phyloP scores from a whole-genome alignment of 2,888 invertebrate genomes.

The Chouioia cunea region DNA sequence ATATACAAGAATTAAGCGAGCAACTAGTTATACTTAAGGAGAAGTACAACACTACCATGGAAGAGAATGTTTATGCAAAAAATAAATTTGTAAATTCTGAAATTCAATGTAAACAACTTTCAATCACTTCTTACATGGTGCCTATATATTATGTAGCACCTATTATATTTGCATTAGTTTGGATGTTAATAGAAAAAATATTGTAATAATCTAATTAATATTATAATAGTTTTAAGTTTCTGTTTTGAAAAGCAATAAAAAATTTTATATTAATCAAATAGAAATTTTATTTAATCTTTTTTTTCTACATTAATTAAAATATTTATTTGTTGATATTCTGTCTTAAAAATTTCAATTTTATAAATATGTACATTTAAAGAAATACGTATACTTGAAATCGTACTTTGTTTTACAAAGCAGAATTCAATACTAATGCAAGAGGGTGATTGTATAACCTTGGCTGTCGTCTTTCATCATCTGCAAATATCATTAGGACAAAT shows the following conservation, averaged over 20 bases:
- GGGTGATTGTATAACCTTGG: too few relatives aligned
- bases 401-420: too few relatives aligned
- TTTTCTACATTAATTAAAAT: too few relatives aligned
- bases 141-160: conserved; percentile 74
- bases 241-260: conserved; percentile 30
- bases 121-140: conserved; percentile 74
- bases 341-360: too few relatives aligned
- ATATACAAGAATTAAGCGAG: conserved; percentile 77
- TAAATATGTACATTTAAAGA: too few relatives aligned
- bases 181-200: conserved; percentile 71
- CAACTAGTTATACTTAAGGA: conserved; percentile 82
- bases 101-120: conserved; percentile 73
- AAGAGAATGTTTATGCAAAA: conserved; percentile 74
- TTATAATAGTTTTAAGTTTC: conserved; percentile 23
- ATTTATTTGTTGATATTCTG: too few relatives aligned
- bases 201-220: conserved; percentile 54
- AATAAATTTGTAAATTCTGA: conserved; percentile 74
- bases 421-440: too few relatives aligned
- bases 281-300: too few relatives aligned
- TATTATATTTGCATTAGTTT: conserved; percentile 72
- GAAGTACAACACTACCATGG: conserved; percentile 76
- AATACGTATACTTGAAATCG: too few relatives aligned
- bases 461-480: too few relatives aligned
- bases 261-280: conserved; percentile 9
- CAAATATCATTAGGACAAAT: too few relatives aligned